These are phyloP conservation scores for Rapana venosa DNA, from an alignment of 2,888 invertebrate species.

Conservation along the genomic window DNA sequence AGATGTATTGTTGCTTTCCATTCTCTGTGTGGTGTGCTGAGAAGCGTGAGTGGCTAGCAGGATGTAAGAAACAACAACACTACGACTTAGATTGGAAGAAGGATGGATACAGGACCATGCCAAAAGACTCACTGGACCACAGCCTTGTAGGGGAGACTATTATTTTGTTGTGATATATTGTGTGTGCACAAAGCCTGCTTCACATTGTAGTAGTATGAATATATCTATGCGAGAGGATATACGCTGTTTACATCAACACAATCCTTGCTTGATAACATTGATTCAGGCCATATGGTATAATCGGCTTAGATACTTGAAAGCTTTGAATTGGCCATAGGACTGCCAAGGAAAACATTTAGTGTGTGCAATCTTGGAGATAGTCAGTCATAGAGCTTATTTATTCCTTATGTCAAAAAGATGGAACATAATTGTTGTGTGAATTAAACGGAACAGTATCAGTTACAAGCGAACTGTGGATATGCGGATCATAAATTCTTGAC, in stretches of 20 bases:
- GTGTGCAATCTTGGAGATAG: conserved; percentile 42
- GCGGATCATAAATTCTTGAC: neutral
- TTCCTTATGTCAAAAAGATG: conserved; percentile 45
- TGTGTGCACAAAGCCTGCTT: too few species aligned
- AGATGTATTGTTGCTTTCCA: neutral
- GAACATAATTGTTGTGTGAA: conserved; percentile 7
- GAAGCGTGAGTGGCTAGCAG: too few species aligned
- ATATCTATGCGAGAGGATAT: too few species aligned
- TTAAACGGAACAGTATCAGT: neutral
- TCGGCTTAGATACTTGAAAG: conserved; percentile 15
- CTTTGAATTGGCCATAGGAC: neutral
- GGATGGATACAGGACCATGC: neutral
- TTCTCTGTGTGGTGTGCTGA: neutral
- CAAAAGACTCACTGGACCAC: neutral
- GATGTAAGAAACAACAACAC: too few species aligned
- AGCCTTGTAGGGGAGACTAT: too few species aligned
- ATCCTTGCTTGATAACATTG: too few species aligned
- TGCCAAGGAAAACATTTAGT: conserved; percentile 36
- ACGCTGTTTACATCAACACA: too few species aligned
- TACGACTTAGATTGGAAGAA: too few species aligned
- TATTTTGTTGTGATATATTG: too few species aligned
- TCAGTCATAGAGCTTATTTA: conserved; percentile 42
- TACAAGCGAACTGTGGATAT: neutral
- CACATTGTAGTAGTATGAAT: too few species aligned
- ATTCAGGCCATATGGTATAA: too few species aligned